Base-by-base conservation (phyloP, 2,888 invertebrate genomes). In the Ametastegia equiseti region DNA sequence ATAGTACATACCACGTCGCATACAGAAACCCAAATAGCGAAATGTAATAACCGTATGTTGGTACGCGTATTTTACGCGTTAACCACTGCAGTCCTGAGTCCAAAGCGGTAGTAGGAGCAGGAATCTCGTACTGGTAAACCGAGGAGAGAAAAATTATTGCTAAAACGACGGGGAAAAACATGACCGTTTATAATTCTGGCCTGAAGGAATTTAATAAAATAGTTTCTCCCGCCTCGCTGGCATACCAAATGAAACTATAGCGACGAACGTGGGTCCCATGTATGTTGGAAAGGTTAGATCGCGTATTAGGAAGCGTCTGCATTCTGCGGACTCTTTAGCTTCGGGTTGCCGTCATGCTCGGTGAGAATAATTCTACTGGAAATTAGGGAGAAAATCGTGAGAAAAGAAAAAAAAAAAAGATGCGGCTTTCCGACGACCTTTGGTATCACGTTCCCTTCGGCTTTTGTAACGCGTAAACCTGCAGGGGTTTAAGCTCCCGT, bases 181-280 rank as follows among this genome's bases (percentile, higher is more conserved):
- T 60, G 60, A 60, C 30, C 60, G 60, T 60, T 60, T 60, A 60
- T 60, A 60, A 60, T 60, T 60, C 60, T 60, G 23, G 27, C 30
- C 23, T 60, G 60, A n/a, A n/a, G n/a, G 60, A 60, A 60, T 60
- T 60, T 60, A 60, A 60, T 60, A 60, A 60, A 60, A 60, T 60
- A 60, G 30, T 60, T 60, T 54, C 54, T 23, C 30, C 60, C 30
- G 15, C 23, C 60, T 15, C 30, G 23, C 54, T 13, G 15, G 60
- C 60, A 30, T 60, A 60, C 60, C 30, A 15, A 60, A 30, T 60
- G 60, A 60, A 30, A 30, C 30, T 30, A 13, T 47, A 60, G 30
- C 60, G 30, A 60, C 23, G 30, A 13, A 60, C 60, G 27, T 30
- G 27, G n/a, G n/a, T n/a, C n/a, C n/a, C n/a, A n/a, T n/a, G n/a